A percentile compares a stretch with the other conserved stretches of the same genome.
These are phyloP conservation scores for Zaprionus ornatus DNA, from an alignment of 1,140 invertebrate genomes.

Conservation along the genomic window DNA sequence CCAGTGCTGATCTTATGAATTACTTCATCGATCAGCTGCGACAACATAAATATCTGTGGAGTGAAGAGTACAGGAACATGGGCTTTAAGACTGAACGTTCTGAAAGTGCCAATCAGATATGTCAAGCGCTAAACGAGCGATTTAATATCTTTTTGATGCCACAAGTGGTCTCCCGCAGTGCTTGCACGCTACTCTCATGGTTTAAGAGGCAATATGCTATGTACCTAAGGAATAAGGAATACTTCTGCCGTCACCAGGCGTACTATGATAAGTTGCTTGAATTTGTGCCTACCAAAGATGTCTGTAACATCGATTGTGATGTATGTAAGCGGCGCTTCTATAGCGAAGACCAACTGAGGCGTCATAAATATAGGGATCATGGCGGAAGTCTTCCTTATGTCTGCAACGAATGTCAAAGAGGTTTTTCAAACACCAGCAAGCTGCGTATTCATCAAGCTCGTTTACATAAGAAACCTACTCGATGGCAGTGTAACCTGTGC, in stretches of 20 bases:
- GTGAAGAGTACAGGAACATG: constrained; percentile 4
- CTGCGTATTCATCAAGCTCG: constrained; percentile 34
- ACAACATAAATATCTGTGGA: constrained; percentile 32
- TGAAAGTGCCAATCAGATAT: constrained; percentile 23
- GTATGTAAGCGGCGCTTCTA: constrained; percentile 31
- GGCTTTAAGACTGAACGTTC: constrained; percentile 18
- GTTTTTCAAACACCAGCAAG: constrained; percentile 28
- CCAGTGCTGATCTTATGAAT: constrained; percentile 23
- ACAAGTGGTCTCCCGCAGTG: constrained; percentile 25
- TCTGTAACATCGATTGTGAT: constrained; percentile 29
- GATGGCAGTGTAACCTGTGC: constrained; percentile 39
- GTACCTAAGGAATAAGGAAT: not conserved
- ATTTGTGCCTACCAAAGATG: constrained; percentile 40
- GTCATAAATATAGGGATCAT: constrained; percentile 39
- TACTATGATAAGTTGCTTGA: constrained; percentile 30
- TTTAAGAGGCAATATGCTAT: constrained; percentile 34
- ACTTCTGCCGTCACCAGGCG: constrained; percentile 9
- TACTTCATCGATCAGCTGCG: constrained; percentile 39
- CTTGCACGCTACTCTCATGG: constrained; percentile 25
- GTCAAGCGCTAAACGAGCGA: constrained; percentile 1
- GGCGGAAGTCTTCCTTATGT: constrained; percentile 28
- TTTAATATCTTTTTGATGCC: constrained; percentile 22
- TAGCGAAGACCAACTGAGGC: constrained; percentile 27
- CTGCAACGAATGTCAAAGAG: constrained; percentile 31
- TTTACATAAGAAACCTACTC: constrained; percentile 24